Conservation (phyloP, 1,140 invertebrate genomes). For the Bombyx mandarina region DNA sequence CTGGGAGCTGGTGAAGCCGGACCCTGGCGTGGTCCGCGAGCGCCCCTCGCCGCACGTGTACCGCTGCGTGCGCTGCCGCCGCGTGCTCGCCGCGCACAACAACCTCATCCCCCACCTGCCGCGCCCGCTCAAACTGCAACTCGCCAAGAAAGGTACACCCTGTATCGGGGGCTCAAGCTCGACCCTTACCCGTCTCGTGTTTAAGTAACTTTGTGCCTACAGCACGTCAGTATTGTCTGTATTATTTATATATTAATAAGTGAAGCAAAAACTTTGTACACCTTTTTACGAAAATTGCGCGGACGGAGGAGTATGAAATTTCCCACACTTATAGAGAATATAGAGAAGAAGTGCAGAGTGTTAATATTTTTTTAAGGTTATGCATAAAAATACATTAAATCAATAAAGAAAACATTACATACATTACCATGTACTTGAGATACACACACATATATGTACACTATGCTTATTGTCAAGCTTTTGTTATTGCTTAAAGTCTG, state of each 20-base stretch:
- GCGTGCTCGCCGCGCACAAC: conserved; percentile 83
- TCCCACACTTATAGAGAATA: too few species aligned
- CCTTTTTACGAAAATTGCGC: too few species aligned
- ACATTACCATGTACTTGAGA: background rate
- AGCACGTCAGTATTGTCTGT: background rate
- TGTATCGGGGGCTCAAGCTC: background rate
- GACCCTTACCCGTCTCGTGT: too few species aligned
- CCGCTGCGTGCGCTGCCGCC: conserved; percentile 83
- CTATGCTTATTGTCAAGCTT: background rate
- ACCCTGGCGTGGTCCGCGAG: conserved; percentile 82
- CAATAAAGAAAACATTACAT: too few species aligned
- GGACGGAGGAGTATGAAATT: too few species aligned
- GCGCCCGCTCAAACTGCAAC: conserved; percentile 54
- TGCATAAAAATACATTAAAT: too few species aligned
- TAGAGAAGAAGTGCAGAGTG: too few species aligned
- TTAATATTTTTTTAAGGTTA: too few species aligned
- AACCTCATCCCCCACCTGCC: conserved; percentile 82
- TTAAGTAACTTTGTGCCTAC: background rate
- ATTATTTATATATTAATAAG: too few species aligned
- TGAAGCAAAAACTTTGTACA: too few species aligned
- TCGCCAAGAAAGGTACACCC: conserved; percentile 36
- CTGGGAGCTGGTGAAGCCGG: conserved; percentile 81
- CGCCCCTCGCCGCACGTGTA: conserved; percentile 86
- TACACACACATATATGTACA: background rate
- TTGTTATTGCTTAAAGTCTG: too few species aligned